phyloP scores from a whole-genome alignment of 2,888 invertebrate genomes.

The Coleophora deauratella region DNA sequence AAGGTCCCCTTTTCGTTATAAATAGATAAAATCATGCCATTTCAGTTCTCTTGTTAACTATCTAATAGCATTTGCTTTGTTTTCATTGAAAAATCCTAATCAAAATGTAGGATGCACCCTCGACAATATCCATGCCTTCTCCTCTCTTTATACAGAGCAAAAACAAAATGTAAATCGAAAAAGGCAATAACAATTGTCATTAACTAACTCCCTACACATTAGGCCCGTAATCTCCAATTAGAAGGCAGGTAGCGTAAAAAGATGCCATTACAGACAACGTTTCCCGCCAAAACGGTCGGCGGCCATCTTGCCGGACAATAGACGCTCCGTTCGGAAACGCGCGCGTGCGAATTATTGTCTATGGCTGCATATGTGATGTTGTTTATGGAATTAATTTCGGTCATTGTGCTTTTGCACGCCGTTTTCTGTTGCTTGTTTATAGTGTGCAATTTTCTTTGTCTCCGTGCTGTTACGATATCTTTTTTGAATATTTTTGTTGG shows the following conservation, averaged over 20 bases:
- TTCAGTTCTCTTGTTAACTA: background rate
- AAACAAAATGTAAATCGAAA: slow-evolving; percentile 56
- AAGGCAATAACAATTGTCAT: slow-evolving; percentile 55
- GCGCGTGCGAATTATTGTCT: slow-evolving; percentile 70
- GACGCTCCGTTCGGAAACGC: slow-evolving; percentile 44
- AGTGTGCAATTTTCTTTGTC: slow-evolving; percentile 18
- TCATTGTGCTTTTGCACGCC: slow-evolving; percentile 38
- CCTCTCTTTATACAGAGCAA: slow-evolving; percentile 30
- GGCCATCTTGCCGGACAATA: slow-evolving; percentile 22
- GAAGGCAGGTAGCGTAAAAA: slow-evolving; percentile 72
- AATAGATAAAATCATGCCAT: background rate
- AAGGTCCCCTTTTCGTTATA: too few species aligned
- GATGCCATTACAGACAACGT: slow-evolving; percentile 59
- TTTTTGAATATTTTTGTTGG: slow-evolving; percentile 1
- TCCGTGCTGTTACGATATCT: slow-evolving; percentile 16
- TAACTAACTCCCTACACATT: slow-evolving; percentile 65
- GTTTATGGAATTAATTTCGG: slow-evolving; percentile 71
- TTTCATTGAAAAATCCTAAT: background rate
- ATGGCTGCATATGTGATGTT: slow-evolving; percentile 66
- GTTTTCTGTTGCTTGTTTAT: slow-evolving; percentile 28
- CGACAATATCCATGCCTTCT: slow-evolving; percentile 26
- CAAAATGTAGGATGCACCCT: slow-evolving; percentile 1
- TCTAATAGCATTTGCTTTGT: background rate
- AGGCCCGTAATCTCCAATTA: slow-evolving; percentile 68
- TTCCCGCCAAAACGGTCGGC: slow-evolving; percentile 58